Conservation (phyloP, 2,797 vertebrate species). For the Melanotaenia trifasciata region DNA sequence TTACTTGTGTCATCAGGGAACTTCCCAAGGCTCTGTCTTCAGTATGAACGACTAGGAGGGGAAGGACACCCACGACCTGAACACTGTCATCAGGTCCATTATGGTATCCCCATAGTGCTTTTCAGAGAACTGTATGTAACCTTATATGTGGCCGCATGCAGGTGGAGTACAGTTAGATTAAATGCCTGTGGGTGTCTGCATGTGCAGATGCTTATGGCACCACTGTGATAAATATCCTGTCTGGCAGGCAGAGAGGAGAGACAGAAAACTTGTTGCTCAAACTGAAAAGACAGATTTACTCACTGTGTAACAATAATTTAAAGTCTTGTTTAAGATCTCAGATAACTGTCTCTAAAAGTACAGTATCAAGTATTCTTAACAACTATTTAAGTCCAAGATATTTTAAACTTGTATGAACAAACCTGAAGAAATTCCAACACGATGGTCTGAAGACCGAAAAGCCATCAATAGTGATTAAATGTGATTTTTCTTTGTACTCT, state of each 20-base stretch:
- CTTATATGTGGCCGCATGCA: conserved; percentile 43
- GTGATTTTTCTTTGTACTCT: background rate
- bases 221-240: conserved; percentile 42
- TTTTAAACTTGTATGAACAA: background rate
- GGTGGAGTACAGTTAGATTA: conserved; percentile 48
- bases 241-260: conserved; percentile 21
- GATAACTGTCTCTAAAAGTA: background rate
- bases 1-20: conserved; percentile 64
- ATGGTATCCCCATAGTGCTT: conserved; percentile 53
- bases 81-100: conserved; percentile 64
- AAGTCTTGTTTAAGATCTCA: conserved; percentile 5
- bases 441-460: background rate
- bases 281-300: conserved; percentile 30
- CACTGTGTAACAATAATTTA: conserved; percentile 4
- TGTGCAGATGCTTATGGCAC: conserved; percentile 42
- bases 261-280: conserved; percentile 26
- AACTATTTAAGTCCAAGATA: background rate
- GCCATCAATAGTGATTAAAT: background rate
- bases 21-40: conserved; percentile 47
- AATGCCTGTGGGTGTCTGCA: conserved; percentile 40
- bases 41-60: conserved; percentile 32
- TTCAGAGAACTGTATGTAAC: conserved; percentile 53
- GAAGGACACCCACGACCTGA: conserved; percentile 63
- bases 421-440: background rate
- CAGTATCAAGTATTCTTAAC: background rate